A percentile compares a stretch with the other conserved stretches of the same genome.
These are phyloP conservation scores for Coremacera marginata DNA, from an alignment of 2,888 invertebrate genomes.

Conservation along the genomic window DNA sequence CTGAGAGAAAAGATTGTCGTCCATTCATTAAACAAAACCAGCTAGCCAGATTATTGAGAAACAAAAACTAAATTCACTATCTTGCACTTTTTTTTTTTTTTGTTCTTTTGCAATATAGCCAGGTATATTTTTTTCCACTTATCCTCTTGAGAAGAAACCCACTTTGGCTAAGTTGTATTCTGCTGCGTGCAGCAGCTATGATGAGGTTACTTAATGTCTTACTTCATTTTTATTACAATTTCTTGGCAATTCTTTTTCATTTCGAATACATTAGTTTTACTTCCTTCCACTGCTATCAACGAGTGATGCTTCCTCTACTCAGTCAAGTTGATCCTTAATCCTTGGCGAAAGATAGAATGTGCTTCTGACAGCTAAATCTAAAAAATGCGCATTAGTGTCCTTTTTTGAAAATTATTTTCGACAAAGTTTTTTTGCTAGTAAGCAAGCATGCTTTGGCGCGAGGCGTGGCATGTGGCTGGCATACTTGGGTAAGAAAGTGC, in stretches of 20 bases:
- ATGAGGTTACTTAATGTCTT: conserved; percentile 52
- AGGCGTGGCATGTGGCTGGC: background rate
- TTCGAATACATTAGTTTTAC: conserved; percentile 5
- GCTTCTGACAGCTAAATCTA: conserved; percentile 9
- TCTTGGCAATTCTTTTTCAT: conserved; percentile 4
- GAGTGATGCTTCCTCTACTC: too few species aligned
- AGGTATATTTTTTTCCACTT: background rate
- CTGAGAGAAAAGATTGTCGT: background rate
- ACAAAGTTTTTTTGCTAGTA: background rate
- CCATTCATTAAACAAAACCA: background rate
- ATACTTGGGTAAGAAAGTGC: background rate
- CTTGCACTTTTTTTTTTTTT: background rate
- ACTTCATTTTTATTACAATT: conserved; percentile 27
- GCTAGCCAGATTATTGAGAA: background rate
- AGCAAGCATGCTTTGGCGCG: background rate
- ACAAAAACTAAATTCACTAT: background rate
- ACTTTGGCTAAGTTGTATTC: background rate
- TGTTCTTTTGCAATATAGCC: background rate
- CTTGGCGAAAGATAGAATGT: conserved; percentile 9
- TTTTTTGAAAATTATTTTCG: conserved; percentile 8
- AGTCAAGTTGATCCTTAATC: conserved; percentile 9
- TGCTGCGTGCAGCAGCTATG: conserved; percentile 47
- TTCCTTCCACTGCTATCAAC: too few species aligned
- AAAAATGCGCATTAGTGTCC: conserved; percentile 34
- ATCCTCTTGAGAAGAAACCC: background rate